These are phyloP conservation scores for Glaucopsyche alexis DNA, from an alignment of 2,888 invertebrate species.

Conservation along the genomic window DNA sequence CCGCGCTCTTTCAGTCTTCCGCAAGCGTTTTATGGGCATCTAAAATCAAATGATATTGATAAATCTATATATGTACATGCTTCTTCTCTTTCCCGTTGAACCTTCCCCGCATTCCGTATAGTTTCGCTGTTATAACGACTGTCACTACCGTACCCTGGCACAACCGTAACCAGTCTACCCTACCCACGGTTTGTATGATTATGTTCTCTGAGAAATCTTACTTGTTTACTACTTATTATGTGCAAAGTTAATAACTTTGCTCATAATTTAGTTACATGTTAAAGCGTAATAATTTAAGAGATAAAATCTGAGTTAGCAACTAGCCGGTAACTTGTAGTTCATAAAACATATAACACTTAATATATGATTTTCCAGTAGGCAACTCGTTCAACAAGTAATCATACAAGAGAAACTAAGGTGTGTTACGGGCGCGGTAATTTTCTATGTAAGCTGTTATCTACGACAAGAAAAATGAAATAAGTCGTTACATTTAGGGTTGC, in stretches of 20 bases:
- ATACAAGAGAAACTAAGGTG: slow-evolving; percentile 19
- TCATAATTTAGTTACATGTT: too few relatives aligned
- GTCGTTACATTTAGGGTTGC: background rate
- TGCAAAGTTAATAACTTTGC: too few relatives aligned
- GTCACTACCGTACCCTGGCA: too few relatives aligned
- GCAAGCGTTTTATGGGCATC: too few relatives aligned
- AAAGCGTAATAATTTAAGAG: background rate
- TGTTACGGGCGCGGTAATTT: slow-evolving; percentile 20
- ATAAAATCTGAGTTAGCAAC: slow-evolving; percentile 14
- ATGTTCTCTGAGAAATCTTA: background rate
- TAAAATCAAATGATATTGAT: too few relatives aligned
- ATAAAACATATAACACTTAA: slow-evolving; percentile 17
- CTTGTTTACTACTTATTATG: background rate
- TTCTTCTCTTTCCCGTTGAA: too few relatives aligned
- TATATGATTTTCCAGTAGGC: background rate
- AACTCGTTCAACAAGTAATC: slow-evolving; percentile 16
- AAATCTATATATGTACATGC: too few relatives aligned
- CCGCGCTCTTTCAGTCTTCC: too few relatives aligned
- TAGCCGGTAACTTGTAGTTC: slow-evolving; percentile 9
- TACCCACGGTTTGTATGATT: background rate
- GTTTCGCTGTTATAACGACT: too few relatives aligned
- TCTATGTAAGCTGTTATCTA: slow-evolving; percentile 10
- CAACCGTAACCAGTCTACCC: too few relatives aligned
- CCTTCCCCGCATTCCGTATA: too few relatives aligned
- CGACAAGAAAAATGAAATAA: slow-evolving; percentile 19